Conservation (phyloP, 2,888 invertebrate species). For the Lithophane socia region DNA sequence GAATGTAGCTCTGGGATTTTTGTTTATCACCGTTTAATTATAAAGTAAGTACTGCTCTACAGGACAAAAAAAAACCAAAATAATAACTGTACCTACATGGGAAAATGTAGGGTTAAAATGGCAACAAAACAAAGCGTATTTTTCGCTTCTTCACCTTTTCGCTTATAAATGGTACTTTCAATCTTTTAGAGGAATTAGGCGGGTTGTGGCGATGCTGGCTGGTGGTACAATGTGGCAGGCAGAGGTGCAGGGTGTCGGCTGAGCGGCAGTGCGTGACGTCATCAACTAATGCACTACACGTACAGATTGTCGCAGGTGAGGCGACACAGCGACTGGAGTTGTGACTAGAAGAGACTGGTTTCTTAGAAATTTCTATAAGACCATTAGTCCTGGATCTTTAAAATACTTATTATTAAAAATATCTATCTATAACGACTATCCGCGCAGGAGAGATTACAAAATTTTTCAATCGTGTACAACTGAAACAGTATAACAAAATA, state of each 20-base stretch:
- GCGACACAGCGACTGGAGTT: slow-evolving; percentile 9
- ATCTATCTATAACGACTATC: too few relatives aligned
- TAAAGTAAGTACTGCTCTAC: not conserved
- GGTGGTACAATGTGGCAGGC: slow-evolving; percentile 66
- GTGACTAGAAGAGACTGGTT: slow-evolving; percentile 64
- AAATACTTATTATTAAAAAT: not conserved
- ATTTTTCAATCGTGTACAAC: not conserved
- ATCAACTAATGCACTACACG: slow-evolving; percentile 86
- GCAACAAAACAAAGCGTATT: slow-evolving; percentile 69
- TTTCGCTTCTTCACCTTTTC: slow-evolving; percentile 73
- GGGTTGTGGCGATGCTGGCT: slow-evolving; percentile 68
- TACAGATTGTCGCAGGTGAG: slow-evolving; percentile 77
- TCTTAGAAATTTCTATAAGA: not conserved
- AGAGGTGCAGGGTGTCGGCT: slow-evolving; percentile 48
- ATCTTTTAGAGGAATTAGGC: slow-evolving; percentile 84
- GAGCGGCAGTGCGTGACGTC: slow-evolving; percentile 83
- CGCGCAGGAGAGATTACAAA: not conserved
- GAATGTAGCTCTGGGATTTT: slow-evolving; percentile 14
- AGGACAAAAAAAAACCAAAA: not conserved
- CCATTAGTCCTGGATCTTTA: not conserved
- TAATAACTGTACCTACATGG: not conserved
- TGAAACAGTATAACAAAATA: not conserved
- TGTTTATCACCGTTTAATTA: slow-evolving; percentile 5
- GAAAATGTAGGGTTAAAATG: slow-evolving; percentile 48
- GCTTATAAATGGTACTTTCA: slow-evolving; percentile 80